Base-by-base conservation (phyloP, 2,888 invertebrate genomes). In the Encarsia formosa region DNA sequence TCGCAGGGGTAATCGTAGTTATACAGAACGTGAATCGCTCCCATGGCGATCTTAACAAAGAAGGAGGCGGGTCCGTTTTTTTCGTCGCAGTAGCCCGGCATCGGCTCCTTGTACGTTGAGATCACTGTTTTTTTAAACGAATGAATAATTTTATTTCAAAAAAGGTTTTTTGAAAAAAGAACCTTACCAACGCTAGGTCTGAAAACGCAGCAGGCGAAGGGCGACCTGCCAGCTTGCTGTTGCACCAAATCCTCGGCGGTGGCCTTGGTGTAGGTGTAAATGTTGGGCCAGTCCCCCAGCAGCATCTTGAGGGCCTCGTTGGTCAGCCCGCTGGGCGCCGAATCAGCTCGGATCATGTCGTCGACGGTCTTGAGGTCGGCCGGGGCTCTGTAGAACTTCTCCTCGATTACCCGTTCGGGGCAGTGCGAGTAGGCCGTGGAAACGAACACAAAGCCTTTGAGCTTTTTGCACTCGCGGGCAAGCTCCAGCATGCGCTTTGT, bases 341-440 rank as follows among this genome's bases (percentile, higher is more conserved):
- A 43, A 11, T 65, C 65, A 0, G 63, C 62, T 2, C 42, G 29
- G 13, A 69, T 50, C 18, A 68, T 59, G 34, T 68, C 65, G 5
- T 53, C 13, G 3, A 64, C 53, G 47, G 63, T 58, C 16, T 65
- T 64, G 5, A 64, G 16, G 29, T 65, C 64, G 2, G 49, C 62
- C 4, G 67, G 65, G 6, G 65, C 32, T 0, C 59, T 44, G 53
- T 68, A 67, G 57, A 65, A 67, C 26, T 59, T 59, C 15, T 70
- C 69, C 23, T 66, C 61, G 26, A 66, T 50, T 20, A 64, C 51
- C 9, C 56, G 45, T 20, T 44, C 8, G 5, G 43, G 46, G 39
- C 55, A 55, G 35, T 66, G 63, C 0, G 67, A 61, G 48, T 55
- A 69, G 2, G 63, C 65, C 9, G 66, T 62, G 5, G 69, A 69